Percentiles rank a stretch among this genome's conserved stretches.
phyloP scores from a whole-genome alignment of 2,113 vertebrate genomes.

The Edolisoma coerulescens region DNA sequence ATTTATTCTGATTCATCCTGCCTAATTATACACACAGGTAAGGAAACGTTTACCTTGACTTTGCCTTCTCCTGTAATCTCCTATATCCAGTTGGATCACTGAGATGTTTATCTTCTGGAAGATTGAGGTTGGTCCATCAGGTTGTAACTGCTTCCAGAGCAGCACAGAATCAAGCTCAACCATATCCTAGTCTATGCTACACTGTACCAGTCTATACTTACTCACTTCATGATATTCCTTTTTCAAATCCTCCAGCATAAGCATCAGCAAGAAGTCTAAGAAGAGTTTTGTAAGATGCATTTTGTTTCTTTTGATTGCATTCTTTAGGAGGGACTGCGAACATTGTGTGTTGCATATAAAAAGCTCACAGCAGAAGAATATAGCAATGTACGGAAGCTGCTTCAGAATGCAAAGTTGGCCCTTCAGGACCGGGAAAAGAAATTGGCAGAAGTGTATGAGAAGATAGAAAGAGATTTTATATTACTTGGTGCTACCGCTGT shows the following conservation, averaged over 20 bases:
- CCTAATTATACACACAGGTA: not conserved
- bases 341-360: slow-evolving; percentile 91
- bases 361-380: slow-evolving; percentile 80
- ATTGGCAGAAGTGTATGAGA: slow-evolving; percentile 88
- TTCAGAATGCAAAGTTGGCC: slow-evolving; percentile 83
- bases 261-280: not conserved
- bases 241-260: not conserved
- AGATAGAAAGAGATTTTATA: slow-evolving; percentile 86
- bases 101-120: not conserved
- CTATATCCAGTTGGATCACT: not conserved
- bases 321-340: slow-evolving; percentile 89
- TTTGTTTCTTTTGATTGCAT: not conserved
- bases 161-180: not conserved
- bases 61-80: not conserved
- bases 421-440: slow-evolving; percentile 91
- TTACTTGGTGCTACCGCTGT: slow-evolving; percentile 96
- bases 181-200: not conserved
- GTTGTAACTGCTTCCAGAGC: not conserved
- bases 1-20: not conserved
- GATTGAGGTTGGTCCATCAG: not conserved
- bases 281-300: not conserved
- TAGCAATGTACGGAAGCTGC: slow-evolving; percentile 64
- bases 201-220: not conserved
- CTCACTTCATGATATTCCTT: not conserved
- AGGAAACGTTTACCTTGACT: not conserved